Base-by-base conservation (phyloP, 92 coral and sea anemone species). In the Muricea muricata region DNA sequence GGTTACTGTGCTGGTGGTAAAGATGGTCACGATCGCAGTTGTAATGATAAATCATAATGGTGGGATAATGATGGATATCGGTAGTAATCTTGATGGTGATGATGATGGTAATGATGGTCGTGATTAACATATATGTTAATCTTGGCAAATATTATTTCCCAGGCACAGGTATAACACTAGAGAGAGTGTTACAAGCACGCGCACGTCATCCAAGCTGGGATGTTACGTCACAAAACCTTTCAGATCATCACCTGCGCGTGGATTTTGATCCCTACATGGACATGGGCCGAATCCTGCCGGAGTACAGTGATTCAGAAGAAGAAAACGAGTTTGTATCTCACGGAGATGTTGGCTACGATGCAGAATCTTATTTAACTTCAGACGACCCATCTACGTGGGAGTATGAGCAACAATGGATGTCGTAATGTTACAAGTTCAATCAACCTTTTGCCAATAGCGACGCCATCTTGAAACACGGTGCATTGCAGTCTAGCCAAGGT, bases 191-290 rank as follows among this genome's bases (percentile, higher is more conserved):
- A 39, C 32, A 30, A 17, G 35, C 52, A 32, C 68, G 39, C 21
- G 50, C 33, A 58, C 50, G 34, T 21, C 29, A n/a, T 63, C 83
- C 83, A 20, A 78, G 41, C 65, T 78, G 83, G 83, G 45, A 57
- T 11, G 24, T 56, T 10, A 55, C 83, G 39, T 56, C 83, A 20
- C 83, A 78, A 26, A 34, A 78, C 70, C 34, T 78, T 23, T 78
- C 83, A 21, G 83, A 78, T 78, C 55, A 78, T 58, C 83, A 78
- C 45, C 58, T 78, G 30, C 70, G 83, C 20, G 34, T 20, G 5
- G 83, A 78, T 30, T 78, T 55, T 40, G 83, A 78, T 34, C 83
- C 83, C 0, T 78, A 78, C 70, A 78, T 78, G 83, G 82, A 78
- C 20, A 78, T 78, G 83, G 83, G 83, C 9, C 71, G 83, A 7